Base-by-base conservation (phyloP, 2,888 invertebrate species). In the Tupiocoris notatus region DNA sequence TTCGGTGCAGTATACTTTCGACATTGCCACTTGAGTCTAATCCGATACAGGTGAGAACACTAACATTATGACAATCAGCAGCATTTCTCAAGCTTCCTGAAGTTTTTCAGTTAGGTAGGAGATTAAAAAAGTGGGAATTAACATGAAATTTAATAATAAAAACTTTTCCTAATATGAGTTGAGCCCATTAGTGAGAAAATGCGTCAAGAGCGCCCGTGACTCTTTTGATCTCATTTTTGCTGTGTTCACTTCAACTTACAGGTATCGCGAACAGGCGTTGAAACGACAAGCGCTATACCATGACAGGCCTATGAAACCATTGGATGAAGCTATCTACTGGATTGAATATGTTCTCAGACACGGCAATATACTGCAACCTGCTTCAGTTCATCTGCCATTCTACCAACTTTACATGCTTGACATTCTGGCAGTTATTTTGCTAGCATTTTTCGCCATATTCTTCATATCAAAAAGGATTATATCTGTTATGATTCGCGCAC, bases 291-390 rank as follows among this genome's bases (percentile, higher is more conserved):
- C 58, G 17, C n/a, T 70, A 2, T 70, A 24, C 18, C 22, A 59
- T 1, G 70, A 70, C 25, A 70, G 70, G 24, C 75, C 77, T 17
- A 61, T 64, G 21, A 77, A 71, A 25, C 68, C 78, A 1, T 54
- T 65, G 7, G 77, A 79, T n/a, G 77, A 75, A 23, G 79, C 77
- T 0, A 75, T 77, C 9, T 78, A 75, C 68, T 79, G 79, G 79
- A 70, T 77, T 6, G 79, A 79, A 64, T 77, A 78, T 70, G 77
- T 77, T 7, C 22, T 78, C 9, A 73, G 71, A 16, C 77, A 79
- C 59, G 64, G 63, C 2, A 63, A 58, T 17, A 65, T 77, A 9
- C 67, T 80, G 1, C 77, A 75, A 1, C 79, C 79, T 2, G 73
- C 57, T 1, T 63, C 76, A 2, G 78, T 76, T 23, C 22, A n/a